A percentile compares a stretch with the other conserved stretches of the same genome.
Conservation (phyloP, 2,888 invertebrate species). For the Kuschelorhynchus macadamiae region DNA sequence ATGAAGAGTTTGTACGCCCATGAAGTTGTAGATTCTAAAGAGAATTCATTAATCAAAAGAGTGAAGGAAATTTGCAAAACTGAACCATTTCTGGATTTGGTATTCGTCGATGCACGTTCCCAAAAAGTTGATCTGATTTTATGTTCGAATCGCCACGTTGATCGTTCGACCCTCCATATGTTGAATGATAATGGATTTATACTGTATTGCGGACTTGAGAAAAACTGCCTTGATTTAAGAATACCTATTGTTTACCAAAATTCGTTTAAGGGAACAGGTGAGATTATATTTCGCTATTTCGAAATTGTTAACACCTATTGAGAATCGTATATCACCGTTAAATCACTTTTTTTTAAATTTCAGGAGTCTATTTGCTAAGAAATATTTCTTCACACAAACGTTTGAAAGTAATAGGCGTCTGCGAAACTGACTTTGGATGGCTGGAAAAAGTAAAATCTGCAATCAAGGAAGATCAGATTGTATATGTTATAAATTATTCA, state of each 20-base stretch:
- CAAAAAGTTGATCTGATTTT: slow-evolving; percentile 42
- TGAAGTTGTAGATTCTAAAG: slow-evolving; percentile 22
- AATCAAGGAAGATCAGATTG: slow-evolving; percentile 23
- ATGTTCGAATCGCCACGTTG: slow-evolving; percentile 7
- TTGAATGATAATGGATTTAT: slow-evolving; percentile 48
- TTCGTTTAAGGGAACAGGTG: slow-evolving; percentile 27
- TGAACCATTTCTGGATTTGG: slow-evolving; percentile 29
- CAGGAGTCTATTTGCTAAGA: slow-evolving; percentile 34
- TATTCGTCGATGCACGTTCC: slow-evolving; percentile 7
- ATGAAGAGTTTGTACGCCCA: slow-evolving; percentile 21
- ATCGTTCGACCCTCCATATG: slow-evolving; percentile 3
- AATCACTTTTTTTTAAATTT: no score
- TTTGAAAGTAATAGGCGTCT: slow-evolving; percentile 13
- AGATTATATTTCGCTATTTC: neutral
- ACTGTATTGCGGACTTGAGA: slow-evolving; percentile 40
- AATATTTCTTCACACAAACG: neutral
- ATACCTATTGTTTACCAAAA: slow-evolving; percentile 22
- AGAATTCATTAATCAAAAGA: slow-evolving; percentile 12
- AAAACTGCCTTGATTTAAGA: neutral
- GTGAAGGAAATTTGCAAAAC: slow-evolving; percentile 33
- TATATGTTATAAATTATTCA: slow-evolving; percentile 49
- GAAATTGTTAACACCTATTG: neutral
- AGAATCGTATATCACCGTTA: no score
- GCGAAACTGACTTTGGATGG: slow-evolving; percentile 50
- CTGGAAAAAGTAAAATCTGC: slow-evolving; percentile 61